phyloP scores from a whole-genome alignment of 2,113 vertebrate genomes.

The Brachypodius melanocephalos region DNA sequence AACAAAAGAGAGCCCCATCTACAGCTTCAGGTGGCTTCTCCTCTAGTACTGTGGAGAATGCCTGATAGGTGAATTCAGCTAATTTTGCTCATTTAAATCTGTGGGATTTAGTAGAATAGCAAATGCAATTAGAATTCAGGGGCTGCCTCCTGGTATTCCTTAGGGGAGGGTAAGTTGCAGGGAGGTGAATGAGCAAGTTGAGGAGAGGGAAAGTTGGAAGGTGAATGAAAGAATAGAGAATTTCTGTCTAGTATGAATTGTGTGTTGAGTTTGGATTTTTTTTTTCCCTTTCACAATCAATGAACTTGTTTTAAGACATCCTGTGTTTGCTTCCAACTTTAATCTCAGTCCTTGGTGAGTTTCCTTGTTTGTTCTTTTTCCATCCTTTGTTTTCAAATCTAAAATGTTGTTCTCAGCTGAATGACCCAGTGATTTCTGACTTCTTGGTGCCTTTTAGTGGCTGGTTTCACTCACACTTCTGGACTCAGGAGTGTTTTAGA shows the following conservation, averaged over 20 bases:
- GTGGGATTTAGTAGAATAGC: background rate
- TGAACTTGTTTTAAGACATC: background rate
- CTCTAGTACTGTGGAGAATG: background rate
- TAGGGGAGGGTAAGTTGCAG: background rate
- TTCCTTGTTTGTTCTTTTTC: background rate
- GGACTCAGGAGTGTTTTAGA: background rate
- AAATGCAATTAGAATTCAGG: background rate
- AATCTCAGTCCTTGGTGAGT: background rate
- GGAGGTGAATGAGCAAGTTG: background rate
- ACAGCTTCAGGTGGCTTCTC: slow-evolving; percentile 19
- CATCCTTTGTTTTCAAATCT: slow-evolving; percentile 3
- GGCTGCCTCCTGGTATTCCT: background rate
- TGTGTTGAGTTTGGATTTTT: background rate
- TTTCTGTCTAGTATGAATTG: background rate
- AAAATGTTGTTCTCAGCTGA: background rate
- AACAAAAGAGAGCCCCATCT: background rate
- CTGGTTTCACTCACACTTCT: background rate
- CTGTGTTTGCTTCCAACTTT: background rate
- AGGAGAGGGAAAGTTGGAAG: background rate
- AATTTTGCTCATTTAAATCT: background rate
- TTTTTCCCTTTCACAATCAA: background rate
- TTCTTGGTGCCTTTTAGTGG: background rate
- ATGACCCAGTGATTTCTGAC: slow-evolving; percentile 13
- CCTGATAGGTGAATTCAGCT: background rate
- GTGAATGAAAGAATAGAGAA: background rate